phyloP scores from a whole-genome alignment of 2,797 vertebrate genomes.

The Clarias platycephalus region DNA sequence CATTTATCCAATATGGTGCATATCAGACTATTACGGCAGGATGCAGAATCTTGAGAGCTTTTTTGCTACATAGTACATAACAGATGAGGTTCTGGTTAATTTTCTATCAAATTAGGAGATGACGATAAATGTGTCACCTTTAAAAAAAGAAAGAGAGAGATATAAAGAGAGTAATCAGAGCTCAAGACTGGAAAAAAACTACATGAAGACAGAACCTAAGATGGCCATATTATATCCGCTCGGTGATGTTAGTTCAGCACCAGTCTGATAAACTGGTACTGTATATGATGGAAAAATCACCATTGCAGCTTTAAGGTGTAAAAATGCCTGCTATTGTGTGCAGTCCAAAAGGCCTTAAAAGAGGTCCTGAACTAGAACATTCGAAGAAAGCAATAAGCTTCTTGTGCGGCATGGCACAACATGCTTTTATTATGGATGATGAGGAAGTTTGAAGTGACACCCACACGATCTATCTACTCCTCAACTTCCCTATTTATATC shows the following conservation, averaged over 20 bases:
- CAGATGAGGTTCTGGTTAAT: background rate
- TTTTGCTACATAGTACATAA: background rate
- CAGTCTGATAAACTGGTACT: background rate
- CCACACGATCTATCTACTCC: slow-evolving; percentile 72
- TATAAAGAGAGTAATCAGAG: background rate
- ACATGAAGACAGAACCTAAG: background rate
- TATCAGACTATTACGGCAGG: slow-evolving; percentile 30
- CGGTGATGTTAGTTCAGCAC: background rate
- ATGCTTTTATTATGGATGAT: slow-evolving; percentile 71
- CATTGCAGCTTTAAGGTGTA: background rate
- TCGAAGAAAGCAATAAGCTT: slow-evolving; percentile 28
- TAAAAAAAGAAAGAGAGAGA: background rate
- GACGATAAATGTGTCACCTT: background rate
- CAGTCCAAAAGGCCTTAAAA: background rate
- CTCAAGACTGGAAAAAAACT: background rate
- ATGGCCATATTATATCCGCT: background rate
- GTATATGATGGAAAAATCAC: background rate
- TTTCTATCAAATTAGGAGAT: background rate
- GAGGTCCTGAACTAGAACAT: slow-evolving; percentile 24
- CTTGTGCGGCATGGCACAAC: slow-evolving; percentile 55
- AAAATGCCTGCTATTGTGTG: background rate
- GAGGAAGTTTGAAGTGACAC: slow-evolving; percentile 72
- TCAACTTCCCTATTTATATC: slow-evolving; percentile 78
- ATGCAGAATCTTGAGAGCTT: background rate
- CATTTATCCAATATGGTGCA: slow-evolving; percentile 43